Evolutionary conservation across 2,113 vertebrate species (phyloP).

Genomic region (Girardinichthys multiradiatus): DNA sequence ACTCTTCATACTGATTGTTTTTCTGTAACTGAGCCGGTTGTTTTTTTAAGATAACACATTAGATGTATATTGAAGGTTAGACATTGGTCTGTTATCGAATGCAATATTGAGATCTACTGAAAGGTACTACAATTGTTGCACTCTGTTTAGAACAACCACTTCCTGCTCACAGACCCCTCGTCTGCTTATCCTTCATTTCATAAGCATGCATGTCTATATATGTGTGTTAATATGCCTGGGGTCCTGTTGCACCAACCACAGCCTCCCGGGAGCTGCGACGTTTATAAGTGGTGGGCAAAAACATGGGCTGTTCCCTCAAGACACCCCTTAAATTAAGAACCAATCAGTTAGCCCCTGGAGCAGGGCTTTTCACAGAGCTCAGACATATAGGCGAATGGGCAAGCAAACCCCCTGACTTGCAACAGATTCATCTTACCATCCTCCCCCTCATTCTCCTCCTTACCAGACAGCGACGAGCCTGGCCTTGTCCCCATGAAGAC

Average conservation of each 20-base stretch:
- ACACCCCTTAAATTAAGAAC: constrained; percentile 75
- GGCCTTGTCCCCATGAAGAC: constrained; percentile 80
- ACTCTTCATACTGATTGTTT: too few relatives aligned
- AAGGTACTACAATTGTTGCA: background rate
- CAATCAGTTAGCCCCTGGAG: constrained; percentile 78
- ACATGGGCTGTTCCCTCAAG: constrained; percentile 59
- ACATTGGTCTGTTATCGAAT: too few relatives aligned
- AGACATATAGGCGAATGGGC: constrained; percentile 40
- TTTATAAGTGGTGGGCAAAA: constrained; percentile 40
- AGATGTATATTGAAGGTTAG: too few relatives aligned
- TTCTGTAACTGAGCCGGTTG: too few relatives aligned
- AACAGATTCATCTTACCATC: constrained; percentile 57
- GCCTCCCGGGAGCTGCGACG: constrained; percentile 62
- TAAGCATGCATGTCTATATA: constrained; percentile 30
- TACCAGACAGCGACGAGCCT: constrained; percentile 35
- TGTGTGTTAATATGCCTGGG: constrained; percentile 46
- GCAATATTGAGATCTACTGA: too few relatives aligned
- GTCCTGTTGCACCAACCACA: constrained; percentile 71
- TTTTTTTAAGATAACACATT: too few relatives aligned
- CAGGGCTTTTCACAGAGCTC: constrained; percentile 39
- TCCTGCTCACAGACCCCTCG: constrained; percentile 75
- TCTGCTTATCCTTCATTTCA: constrained; percentile 77
- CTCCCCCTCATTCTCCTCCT: background rate
- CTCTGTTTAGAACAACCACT: constrained; percentile 79
- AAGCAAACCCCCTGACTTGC: constrained; percentile 54